phyloP scores from a whole-genome alignment of 2,797 vertebrate genomes.

The Enteromius trimaculatus region DNA sequence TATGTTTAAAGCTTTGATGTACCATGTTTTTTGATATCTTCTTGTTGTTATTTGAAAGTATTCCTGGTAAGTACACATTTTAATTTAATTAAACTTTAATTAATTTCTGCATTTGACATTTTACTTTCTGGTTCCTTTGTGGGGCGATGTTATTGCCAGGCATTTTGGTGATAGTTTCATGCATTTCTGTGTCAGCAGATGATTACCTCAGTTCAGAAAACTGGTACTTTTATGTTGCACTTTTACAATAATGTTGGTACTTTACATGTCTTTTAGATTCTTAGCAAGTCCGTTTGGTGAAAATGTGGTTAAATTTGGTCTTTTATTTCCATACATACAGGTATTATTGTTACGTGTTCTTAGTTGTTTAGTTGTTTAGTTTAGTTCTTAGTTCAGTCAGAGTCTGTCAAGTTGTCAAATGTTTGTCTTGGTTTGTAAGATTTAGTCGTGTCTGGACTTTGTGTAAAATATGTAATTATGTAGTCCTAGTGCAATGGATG shows the following conservation, averaged over 20 bases:
- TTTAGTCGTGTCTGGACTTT: not conserved
- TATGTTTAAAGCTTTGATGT: not conserved
- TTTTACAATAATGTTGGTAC: constrained; percentile 1
- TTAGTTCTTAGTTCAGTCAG: no score
- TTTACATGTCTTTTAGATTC: not conserved
- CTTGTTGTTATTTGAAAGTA: not conserved
- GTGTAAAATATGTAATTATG: not conserved
- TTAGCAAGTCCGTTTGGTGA: not conserved
- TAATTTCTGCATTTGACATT: not conserved
- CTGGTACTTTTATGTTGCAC: not conserved
- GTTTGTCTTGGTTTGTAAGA: not conserved
- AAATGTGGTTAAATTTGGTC: not conserved
- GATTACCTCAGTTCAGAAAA: not conserved
- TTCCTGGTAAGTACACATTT: not conserved
- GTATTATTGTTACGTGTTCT: not conserved
- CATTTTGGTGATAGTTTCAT: not conserved
- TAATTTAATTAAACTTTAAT: not conserved
- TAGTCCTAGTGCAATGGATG: not conserved
- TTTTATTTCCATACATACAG: not conserved
- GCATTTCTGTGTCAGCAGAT: not conserved
- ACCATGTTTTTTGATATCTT: not conserved
- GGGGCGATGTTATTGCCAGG: not conserved
- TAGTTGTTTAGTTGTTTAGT: no score
- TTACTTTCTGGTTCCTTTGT: not conserved
- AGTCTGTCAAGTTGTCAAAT: not conserved